Evolutionary conservation across 2,888 invertebrate species (phyloP), one percentile per base, ranked within the genome.

Genomic region (Napeogenes sylphis): DNA sequence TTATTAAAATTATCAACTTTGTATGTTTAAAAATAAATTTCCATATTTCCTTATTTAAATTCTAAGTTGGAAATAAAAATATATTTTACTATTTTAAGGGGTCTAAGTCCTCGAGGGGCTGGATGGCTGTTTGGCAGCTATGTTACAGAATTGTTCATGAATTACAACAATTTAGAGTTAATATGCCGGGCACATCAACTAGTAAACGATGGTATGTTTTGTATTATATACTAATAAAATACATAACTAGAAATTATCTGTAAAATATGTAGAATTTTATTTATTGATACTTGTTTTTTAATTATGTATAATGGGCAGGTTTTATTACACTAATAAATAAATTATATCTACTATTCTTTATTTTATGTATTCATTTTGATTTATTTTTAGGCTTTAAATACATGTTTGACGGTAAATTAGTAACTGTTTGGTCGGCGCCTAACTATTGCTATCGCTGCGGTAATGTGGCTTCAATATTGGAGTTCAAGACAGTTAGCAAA

Each of bases 371-470:
- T 4, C 51, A 38, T 35, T 38, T 10, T 55, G 45, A 58, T 60
- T 8, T 35, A 35, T 35, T 84, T 92, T 32, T 90, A 96, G 97
- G 98, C 68, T 97, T 95, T 88, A 99, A 98, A 91, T 99, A 98
- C 84, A 98, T 99, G 97, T 99, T 99, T 86, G 95, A 98, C 79
- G 96, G 98, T 75, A 96, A 97, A 82, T 90, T 99, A 74, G 98
- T 99, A 45, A 99, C 99, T 0, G 98, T 99, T 2, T 99, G 99
- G 98, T 98, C 99, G 14, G 99, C 99, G 4, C 99, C 99, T 4
- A 99, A 99, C 90, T 99, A 99, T 87, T 99, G 99, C 88, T 99
- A 99, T 84, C 94, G 99, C 35, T 99, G 99, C 82, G 99, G 99
- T 56, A 99, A 99, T 84, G 95, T 98, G 61, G 99, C 99, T 4